Percentiles rank a stretch among this genome's conserved stretches.
These are phyloP conservation scores for Rhyzopertha dominica DNA, from an alignment of 1,140 invertebrate species.

Conservation along the genomic window DNA sequence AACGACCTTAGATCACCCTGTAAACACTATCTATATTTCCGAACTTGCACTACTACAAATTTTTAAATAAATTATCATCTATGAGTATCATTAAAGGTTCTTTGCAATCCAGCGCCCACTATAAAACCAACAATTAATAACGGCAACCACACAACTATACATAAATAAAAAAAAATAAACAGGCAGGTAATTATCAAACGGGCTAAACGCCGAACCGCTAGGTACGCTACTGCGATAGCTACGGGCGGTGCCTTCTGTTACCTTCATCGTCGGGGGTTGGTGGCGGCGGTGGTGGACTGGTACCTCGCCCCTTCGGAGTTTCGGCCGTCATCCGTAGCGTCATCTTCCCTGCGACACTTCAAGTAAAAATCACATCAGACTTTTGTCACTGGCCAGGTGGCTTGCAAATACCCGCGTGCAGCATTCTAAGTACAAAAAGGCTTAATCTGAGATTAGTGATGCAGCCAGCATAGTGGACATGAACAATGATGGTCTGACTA, in stretches of 20 bases:
- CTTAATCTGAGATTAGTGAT: constrained; percentile 32
- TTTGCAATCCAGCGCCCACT: constrained; percentile 3
- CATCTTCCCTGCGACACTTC: constrained; percentile 25
- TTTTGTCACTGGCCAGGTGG: constrained; percentile 13
- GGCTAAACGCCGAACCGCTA: constrained; percentile 23
- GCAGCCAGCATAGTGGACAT: constrained; percentile 27
- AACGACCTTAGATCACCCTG: neutral
- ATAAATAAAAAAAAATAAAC: constrained; percentile 20
- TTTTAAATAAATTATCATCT: constrained; percentile 5
- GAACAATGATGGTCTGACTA: too few relatives aligned
- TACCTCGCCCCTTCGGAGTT: constrained; percentile 8
- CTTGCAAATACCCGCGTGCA: too few relatives aligned
- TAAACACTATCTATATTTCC: constrained; percentile 7
- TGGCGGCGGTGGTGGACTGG: constrained; percentile 1
- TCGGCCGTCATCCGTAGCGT: neutral
- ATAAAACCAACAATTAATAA: constrained; percentile 6
- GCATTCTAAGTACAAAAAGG: constrained; percentile 23
- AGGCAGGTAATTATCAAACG: constrained; percentile 18
- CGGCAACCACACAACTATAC: constrained; percentile 10
- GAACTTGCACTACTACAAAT: constrained; percentile 5
- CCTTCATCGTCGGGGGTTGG: constrained; percentile 17
- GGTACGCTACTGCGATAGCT: constrained; percentile 23
- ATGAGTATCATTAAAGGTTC: constrained; percentile 1
- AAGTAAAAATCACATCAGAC: constrained; percentile 31
- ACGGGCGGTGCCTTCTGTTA: constrained; percentile 21